phyloP scores from a whole-genome alignment of 2,113 vertebrate genomes.

The Hiodon alosoides region DNA sequence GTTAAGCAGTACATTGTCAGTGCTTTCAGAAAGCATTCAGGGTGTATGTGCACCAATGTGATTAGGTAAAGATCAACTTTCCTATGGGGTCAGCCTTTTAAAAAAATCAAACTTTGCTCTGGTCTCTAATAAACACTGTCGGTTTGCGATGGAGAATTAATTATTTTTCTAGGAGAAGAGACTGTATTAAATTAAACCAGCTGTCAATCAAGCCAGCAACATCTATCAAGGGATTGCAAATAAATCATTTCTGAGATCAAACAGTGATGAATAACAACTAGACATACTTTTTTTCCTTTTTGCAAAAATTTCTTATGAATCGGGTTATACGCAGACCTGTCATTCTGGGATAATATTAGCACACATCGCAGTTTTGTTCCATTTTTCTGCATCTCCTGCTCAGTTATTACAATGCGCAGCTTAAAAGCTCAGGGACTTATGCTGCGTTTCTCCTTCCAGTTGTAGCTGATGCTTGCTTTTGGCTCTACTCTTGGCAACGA shows the following conservation, averaged over 20 bases:
- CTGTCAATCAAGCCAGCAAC: too few species aligned
- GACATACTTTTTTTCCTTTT: background rate
- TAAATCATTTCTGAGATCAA: slow-evolving; percentile 13
- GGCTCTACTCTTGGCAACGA: too few species aligned
- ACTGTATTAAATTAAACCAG: too few species aligned
- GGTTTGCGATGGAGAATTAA: too few species aligned
- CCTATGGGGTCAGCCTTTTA: too few species aligned
- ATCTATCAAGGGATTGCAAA: background rate
- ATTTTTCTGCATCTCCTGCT: background rate
- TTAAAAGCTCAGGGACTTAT: background rate
- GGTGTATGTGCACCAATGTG: too few species aligned
- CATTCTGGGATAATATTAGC: background rate
- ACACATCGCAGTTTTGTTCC: background rate
- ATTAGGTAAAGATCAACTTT: too few species aligned
- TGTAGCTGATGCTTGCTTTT: background rate
- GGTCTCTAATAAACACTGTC: too few species aligned
- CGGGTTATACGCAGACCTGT: background rate
- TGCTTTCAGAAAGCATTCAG: background rate
- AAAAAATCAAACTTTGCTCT: too few species aligned
- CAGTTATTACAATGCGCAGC: background rate
- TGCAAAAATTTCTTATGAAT: background rate
- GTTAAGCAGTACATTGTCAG: background rate
- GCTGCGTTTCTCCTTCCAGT: background rate
- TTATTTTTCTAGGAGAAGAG: too few species aligned
- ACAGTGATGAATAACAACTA: background rate